These are phyloP conservation scores for Ennomos quercinarius DNA, from an alignment of 2,888 invertebrate genomes.

Conservation along the genomic window DNA sequence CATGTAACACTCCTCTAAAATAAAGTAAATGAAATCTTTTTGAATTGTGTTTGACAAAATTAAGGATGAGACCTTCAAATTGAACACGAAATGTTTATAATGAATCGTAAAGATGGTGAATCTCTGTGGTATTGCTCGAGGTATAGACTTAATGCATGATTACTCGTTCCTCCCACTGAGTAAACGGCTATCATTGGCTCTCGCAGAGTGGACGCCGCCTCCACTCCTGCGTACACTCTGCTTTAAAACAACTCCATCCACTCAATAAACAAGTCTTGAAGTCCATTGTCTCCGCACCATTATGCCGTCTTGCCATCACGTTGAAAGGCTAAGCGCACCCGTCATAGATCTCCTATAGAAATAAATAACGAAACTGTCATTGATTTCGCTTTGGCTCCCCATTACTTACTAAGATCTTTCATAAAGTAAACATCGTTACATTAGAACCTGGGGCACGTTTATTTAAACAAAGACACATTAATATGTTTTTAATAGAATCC, in stretches of 20 bases:
- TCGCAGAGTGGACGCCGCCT: constrained; percentile 72
- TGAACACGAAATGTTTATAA: constrained; percentile 57
- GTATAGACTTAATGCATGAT: constrained; percentile 70
- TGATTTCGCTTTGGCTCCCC: constrained; percentile 49
- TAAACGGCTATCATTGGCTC: constrained; percentile 75
- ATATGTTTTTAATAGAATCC: constrained; percentile 6
- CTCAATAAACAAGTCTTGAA: constrained; percentile 82
- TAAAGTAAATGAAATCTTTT: background rate
- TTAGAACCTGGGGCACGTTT: constrained; percentile 23
- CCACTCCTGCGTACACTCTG: constrained; percentile 78
- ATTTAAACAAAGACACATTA: constrained; percentile 18
- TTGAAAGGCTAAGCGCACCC: constrained; percentile 64
- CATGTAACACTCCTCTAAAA: too few relatives aligned
- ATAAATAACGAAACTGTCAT: constrained; percentile 62
- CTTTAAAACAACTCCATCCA: constrained; percentile 81
- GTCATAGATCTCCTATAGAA: constrained; percentile 71
- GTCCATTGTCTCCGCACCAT: constrained; percentile 79
- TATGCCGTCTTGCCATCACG: constrained; percentile 76
- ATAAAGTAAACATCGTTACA: constrained; percentile 44
- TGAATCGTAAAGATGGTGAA: constrained; percentile 64
- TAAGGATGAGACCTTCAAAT: constrained; percentile 48
- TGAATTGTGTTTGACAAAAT: constrained; percentile 48
- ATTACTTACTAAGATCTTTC: constrained; percentile 45
- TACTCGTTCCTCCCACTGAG: constrained; percentile 78
- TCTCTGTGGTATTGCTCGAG: constrained; percentile 58